These are phyloP conservation scores for Macrosiphum euphorbiae DNA, from an alignment of 2,888 invertebrate genomes.

Conservation along the genomic window DNA sequence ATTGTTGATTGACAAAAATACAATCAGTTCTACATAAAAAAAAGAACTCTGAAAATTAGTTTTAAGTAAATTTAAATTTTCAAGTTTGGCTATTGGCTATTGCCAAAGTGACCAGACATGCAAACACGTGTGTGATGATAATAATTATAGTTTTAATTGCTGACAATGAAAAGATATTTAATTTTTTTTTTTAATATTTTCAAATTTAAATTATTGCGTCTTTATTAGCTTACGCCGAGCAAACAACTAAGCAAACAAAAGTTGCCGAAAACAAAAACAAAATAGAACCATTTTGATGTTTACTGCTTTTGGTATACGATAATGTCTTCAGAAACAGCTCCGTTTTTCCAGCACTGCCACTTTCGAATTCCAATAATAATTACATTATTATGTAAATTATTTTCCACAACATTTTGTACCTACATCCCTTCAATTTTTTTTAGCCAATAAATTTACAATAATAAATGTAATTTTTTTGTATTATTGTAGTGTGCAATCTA, in stretches of 20 bases:
- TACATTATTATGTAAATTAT: neutral
- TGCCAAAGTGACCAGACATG: neutral
- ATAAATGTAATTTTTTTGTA: neutral
- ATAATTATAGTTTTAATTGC: neutral
- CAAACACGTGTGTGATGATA: neutral
- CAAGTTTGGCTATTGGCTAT: neutral
- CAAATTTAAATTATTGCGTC: neutral
- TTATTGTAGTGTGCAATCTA: neutral
- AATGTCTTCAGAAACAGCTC: neutral
- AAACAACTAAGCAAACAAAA: neutral
- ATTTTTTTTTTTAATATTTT: neutral
- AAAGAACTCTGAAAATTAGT: neutral
- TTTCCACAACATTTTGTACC: neutral
- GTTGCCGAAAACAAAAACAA: neutral
- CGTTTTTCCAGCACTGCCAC: neutral
- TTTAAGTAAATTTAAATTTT: neutral
- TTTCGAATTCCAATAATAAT: neutral
- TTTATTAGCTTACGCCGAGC: neutral
- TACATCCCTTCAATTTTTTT: no score
- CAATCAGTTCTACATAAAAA: neutral
- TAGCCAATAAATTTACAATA: no score
- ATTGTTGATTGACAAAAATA: neutral
- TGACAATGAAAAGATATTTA: neutral
- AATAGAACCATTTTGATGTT: neutral
- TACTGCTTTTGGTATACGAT: neutral